Base-by-base conservation (phyloP, 2,888 invertebrate species). In the Neoascia interrupta region DNA sequence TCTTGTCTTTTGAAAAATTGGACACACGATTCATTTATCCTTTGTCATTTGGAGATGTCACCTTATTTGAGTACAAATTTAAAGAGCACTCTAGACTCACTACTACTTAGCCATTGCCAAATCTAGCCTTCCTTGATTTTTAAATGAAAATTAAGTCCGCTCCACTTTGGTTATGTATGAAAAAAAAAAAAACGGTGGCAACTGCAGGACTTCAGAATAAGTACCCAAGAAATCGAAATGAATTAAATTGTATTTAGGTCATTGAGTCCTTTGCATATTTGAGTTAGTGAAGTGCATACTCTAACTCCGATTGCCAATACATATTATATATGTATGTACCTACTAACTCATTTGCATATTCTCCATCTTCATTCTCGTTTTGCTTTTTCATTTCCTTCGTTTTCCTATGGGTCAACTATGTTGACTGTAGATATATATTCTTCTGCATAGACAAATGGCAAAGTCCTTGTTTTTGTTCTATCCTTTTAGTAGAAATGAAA, bases 311-410 rank as follows among this genome's bases (percentile, higher is more conserved):
- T 19, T 54, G 68, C 36, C 54, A 26, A 43, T 43, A 63, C 63
- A 56, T n/a, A n/a, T n/a, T n/a, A n/a, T n/a, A n/a, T n/a, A n/a
- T n/a, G n/a, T n/a, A n/a, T n/a, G n/a, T n/a, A n/a, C n/a, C n/a
- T n/a, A n/a, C 69, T 63, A 43, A 69, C 56, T 75, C 56, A 63
- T 56, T 69, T 69, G 26, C 10, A 36, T 39, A 28, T 61, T 61
- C 61, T 54, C n/a, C 19, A 37, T 19, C 10, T 1, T 53, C n/a
- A n/a, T n/a, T n/a, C n/a, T 23, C 13, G 5, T 18, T 15, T 16
- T 26, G 1, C 19, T 23, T 54, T 51, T 19, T 1, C 36, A 18
- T 6, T 43, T 6, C 37, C 34, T 28, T 11, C 18, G 13, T 8
- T 49, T 51, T 19, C 43, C n/a, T n/a, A 69, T 63, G 51, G 54